Evolutionary conservation across 2,113 vertebrate species (phyloP), one percentile per base, ranked within the genome.

Genomic region (Tenrec ecaudatus): DNA sequence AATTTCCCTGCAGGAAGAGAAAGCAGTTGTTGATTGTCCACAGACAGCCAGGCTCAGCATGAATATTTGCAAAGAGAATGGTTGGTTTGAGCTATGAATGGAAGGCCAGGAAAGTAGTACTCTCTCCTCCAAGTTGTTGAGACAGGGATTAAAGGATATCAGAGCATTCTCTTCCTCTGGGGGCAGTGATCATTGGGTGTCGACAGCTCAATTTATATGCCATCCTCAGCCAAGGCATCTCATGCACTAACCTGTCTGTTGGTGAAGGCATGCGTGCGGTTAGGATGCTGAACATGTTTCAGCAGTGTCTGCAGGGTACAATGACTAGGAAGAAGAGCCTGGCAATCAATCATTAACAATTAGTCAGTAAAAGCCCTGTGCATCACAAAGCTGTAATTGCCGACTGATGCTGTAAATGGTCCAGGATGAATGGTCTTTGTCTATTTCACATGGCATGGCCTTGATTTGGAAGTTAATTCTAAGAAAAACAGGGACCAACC

Each of bases 1-100:
- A 91, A 91, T 95, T 79, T 27, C 17, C 69, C 60, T 82, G 38
- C 66, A 95, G 79, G 79, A n/a, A 95, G 88, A 92, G 20, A 23
- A 92, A 60, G 82, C 22, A 31, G n/a, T 84, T 76, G 68, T 58
- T 94, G 82, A 85, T 68, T 68, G 40, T 94, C 58, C 11, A 62
- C 77, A 80, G 77, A 62, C 20, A 79, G 38, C 27, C 12, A 87
- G 19, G 15, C 43, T 76, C 33, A 75, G 81, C 38, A 43, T 6
- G 69, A 33, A 40, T 38, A 62, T 82, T 53, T 60, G 25, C 33
- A 58, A 90, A 38, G 66, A 76, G 29, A 89, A 84, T 68, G 9
- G 4, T 12, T 89, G 29, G 22, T 40, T 9, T 1, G 0, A 29
- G 10, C 73, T 79, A 4, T 36, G 80, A 93, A 53, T 2, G 27